A percentile compares a stretch with the other conserved stretches of the same genome.
Evolutionary conservation across 2,113 vertebrate genomes (phyloP).

Genomic region (Prunella himalayana): DNA sequence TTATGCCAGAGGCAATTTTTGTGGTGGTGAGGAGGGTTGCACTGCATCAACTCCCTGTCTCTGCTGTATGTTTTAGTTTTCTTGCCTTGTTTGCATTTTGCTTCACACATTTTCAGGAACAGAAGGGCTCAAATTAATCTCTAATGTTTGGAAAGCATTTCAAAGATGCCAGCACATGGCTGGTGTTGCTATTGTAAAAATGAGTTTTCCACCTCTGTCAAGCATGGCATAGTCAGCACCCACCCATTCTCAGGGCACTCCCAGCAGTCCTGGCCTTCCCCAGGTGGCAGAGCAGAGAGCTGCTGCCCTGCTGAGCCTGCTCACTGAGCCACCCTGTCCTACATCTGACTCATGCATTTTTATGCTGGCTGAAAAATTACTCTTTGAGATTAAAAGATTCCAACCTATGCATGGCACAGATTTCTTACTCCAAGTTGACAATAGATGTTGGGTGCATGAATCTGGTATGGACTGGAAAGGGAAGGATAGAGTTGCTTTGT

Average conservation of each 20-base stretch:
- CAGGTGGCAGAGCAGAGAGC: neutral
- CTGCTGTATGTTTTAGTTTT: neutral
- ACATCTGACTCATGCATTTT: neutral
- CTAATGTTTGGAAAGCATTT: neutral
- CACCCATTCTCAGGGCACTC: rapidly evolving
- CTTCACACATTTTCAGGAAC: neutral
- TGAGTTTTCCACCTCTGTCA: neutral
- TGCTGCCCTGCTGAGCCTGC: neutral
- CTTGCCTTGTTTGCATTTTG: neutral
- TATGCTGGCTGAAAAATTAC: neutral
- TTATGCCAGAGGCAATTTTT: neutral
- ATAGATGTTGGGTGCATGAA: neutral
- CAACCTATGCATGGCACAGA: neutral
- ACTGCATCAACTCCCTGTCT: neutral
- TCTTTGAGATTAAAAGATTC: neutral
- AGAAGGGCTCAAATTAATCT: neutral
- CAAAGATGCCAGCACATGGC: neutral
- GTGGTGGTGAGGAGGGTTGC: neutral
- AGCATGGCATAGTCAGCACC: neutral
- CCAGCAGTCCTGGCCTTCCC: neutral
- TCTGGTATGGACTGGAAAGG: neutral
- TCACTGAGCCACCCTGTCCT: neutral
- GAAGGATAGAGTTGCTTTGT: neutral
- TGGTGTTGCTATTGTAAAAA: neutral
- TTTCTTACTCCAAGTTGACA: neutral